phyloP scores from a whole-genome alignment of 2,888 invertebrate genomes.

The Orgyia antiqua region DNA sequence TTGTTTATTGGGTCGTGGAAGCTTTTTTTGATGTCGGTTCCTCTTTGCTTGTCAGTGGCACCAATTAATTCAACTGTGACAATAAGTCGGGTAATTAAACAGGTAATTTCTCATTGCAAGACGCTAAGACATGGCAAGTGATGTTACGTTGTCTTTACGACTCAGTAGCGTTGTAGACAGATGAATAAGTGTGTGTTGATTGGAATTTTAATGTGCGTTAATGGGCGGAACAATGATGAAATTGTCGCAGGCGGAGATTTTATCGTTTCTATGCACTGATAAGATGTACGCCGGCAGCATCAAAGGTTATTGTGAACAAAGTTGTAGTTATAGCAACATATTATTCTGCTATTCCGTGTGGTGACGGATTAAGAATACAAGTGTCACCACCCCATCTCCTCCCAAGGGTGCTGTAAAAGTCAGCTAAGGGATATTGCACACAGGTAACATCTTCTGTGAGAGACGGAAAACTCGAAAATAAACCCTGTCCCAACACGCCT shows the following conservation, averaged over 20 bases:
- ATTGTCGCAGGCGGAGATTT: slow-evolving; percentile 61
- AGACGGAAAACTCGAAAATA: too few species aligned
- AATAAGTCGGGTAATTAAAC: slow-evolving; percentile 47
- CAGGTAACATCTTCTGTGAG: too few species aligned
- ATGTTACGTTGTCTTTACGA: slow-evolving; percentile 30
- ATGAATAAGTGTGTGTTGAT: slow-evolving; percentile 75
- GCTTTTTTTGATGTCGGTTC: slow-evolving; percentile 29
- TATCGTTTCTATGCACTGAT: slow-evolving; percentile 66
- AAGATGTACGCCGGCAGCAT: slow-evolving; percentile 59
- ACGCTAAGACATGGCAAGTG: slow-evolving; percentile 44
- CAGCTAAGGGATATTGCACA: too few species aligned
- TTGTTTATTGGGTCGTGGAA: slow-evolving; percentile 44
- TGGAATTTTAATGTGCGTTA: slow-evolving; percentile 73
- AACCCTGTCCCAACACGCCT: too few species aligned
- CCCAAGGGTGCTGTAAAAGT: too few species aligned
- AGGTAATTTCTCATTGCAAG: slow-evolving; percentile 53
- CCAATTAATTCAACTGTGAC: slow-evolving; percentile 29
- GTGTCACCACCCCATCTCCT: too few species aligned
- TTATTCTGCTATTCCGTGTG: background rate
- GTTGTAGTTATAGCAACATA: slow-evolving; percentile 34
- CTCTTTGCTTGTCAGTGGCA: slow-evolving; percentile 23
- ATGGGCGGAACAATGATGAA: slow-evolving; percentile 74
- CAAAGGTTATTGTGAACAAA: slow-evolving; percentile 71
- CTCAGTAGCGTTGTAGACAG: slow-evolving; percentile 38
- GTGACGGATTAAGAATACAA: too few species aligned